A percentile compares a stretch with the other conserved stretches of the same genome.
phyloP scores from a whole-genome alignment of 2,888 invertebrate species.

The Nephrotoma guestfalica region DNA sequence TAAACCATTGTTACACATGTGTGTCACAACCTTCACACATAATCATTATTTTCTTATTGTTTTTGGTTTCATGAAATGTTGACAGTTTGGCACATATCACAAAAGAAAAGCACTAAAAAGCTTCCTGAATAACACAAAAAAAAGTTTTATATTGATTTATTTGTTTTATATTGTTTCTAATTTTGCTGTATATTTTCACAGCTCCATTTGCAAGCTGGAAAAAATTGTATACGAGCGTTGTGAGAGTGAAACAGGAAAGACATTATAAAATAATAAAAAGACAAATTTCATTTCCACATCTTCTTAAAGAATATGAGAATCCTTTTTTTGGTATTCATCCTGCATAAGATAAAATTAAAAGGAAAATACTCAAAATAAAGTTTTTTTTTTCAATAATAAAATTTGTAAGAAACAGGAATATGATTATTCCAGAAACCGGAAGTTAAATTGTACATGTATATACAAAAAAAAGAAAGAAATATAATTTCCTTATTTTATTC shows the following conservation, averaged over 20 bases:
- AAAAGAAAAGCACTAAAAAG: too few relatives aligned
- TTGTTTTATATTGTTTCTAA: background rate
- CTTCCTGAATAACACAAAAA: too few relatives aligned
- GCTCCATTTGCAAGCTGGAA: background rate
- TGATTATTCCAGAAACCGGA: background rate
- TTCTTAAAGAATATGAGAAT: background rate
- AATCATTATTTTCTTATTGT: too few relatives aligned
- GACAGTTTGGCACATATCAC: too few relatives aligned
- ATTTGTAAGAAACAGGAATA: background rate
- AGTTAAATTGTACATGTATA: background rate
- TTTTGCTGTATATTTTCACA: background rate
- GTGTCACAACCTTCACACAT: too few relatives aligned
- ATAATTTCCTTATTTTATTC: background rate
- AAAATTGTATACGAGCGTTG: background rate
- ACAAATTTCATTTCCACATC: background rate
- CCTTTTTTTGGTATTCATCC: background rate
- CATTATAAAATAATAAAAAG: background rate
- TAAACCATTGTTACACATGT: too few relatives aligned
- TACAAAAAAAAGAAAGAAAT: background rate
- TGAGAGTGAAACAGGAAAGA: background rate
- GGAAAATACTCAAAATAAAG: background rate
- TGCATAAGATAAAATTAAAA: background rate
- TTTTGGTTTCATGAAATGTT: too few relatives aligned
- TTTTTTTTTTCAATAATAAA: background rate
- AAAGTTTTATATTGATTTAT: background rate